Evolutionary conservation across 2,797 vertebrate genomes (phyloP).

Genomic region (Iguana delicatissima): DNA sequence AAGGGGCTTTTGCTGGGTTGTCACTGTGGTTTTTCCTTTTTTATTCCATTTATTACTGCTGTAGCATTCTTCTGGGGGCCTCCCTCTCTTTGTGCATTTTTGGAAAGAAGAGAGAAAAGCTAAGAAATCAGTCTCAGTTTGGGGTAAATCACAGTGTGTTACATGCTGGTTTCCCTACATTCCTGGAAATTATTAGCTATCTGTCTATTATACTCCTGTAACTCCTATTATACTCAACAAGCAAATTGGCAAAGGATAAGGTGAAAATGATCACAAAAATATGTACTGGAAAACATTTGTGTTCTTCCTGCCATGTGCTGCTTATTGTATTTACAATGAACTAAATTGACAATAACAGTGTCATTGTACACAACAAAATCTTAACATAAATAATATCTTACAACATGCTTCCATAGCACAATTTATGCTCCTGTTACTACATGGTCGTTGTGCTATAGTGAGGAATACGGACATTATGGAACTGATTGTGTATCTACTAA

Average conservation of each 20-base stretch:
- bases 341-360: background rate
- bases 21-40: background rate
- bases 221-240: background rate
- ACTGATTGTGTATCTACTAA: no score
- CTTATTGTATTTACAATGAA: background rate
- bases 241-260: background rate
- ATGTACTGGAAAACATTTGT: background rate
- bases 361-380: background rate
- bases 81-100: background rate
- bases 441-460: no score
- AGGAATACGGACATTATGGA: no score
- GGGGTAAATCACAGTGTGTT: background rate
- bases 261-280: background rate
- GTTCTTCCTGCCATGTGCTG: no score
- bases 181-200: background rate
- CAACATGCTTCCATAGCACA: no score
- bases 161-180: background rate
- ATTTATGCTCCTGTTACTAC: no score
- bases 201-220: background rate
- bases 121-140: background rate
- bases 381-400: no score
- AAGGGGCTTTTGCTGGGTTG: conserved; percentile 4
- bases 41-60: conserved; percentile 13
- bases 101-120: background rate
- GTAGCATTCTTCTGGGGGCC: background rate